Evolutionary conservation across 2,888 invertebrate genomes (phyloP), one percentile per base, ranked within the genome.

Genomic region (Sinelater perroti): DNA sequence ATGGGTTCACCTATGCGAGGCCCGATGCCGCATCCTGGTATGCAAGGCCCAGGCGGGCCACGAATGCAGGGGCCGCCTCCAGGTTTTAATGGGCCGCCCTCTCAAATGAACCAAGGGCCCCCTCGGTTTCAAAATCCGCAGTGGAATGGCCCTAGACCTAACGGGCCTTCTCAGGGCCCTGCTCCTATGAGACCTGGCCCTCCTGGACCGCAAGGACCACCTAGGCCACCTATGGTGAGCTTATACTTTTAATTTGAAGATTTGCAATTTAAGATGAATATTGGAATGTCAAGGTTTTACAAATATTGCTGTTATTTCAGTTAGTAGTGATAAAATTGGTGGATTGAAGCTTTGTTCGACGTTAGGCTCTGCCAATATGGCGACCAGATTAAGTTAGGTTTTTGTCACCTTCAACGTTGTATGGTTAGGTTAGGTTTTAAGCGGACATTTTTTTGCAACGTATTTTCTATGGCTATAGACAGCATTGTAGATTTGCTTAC

Each of bases 71-170:
- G 83, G 2, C 83, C 84, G 7, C 81, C 80, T 42, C 85, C 83
- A 36, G 84, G 81, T 57, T 83, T 81, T 60, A 83, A 82, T 68
- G 86, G 85, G 47, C 83, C 82, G 17, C 84, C 85, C 31, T 44
- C 45, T 24, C 83, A 82, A 68, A 81, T 80, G 13, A 79, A 80
- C 64, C 81, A 80, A 67, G 83, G 83, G 35, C 85, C 84, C 21
- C 85, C 85, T 28, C 84, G 86, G 24, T 87, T 87, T 78, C 87
- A 86, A 61, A 78, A 78, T 58, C 78, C 77, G 2, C 82, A 82
- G 33, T 84, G 84, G 84, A 84, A 83, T 66, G 83, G 83, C 1
- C 83, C 82, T 0, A 74, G 83, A 62, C 82, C 82, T 1, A 83
- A 82, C 65, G 83, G 82, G 2, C 85, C 85, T 36, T 72, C 73